Percentiles rank a stretch among this genome's conserved stretches.
These are phyloP conservation scores for Cetonia aurata DNA, from an alignment of 2,888 invertebrate species.

Conservation along the genomic window DNA sequence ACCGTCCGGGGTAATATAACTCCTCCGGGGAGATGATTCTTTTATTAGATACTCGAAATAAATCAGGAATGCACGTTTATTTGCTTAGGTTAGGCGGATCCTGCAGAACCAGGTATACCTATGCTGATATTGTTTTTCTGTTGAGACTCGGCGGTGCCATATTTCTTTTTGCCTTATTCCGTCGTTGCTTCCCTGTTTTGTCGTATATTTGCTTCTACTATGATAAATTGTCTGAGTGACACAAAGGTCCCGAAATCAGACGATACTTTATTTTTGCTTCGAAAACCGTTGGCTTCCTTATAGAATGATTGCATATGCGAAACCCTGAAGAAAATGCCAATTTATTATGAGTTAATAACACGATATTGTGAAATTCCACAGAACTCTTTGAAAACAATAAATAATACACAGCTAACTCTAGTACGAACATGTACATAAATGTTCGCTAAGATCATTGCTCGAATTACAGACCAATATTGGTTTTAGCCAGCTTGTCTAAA, in stretches of 20 bases:
- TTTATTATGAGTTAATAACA: too few relatives aligned
- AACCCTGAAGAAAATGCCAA: too few relatives aligned
- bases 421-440: too few relatives aligned
- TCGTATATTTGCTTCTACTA: conserved; percentile 7
- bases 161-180: conserved; percentile 5
- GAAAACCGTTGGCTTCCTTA: neutral
- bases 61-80: conserved; percentile 52
- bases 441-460: too few relatives aligned
- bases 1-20: conserved; percentile 49
- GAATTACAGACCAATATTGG: too few relatives aligned
- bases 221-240: conserved; percentile 18
- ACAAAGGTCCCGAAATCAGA: neutral
- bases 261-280: neutral
- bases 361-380: too few relatives aligned
- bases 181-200: conserved; percentile 1
- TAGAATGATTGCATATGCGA: too few relatives aligned
- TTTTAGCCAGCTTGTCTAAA: too few relatives aligned
- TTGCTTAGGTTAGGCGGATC: conserved; percentile 46
- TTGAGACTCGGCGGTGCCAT: conserved; percentile 12
- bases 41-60: conserved; percentile 54
- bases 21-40: conserved; percentile 47
- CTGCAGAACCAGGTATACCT: conserved; percentile 8
- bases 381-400: too few relatives aligned
- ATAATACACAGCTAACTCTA: too few relatives aligned
- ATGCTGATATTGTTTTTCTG: conserved; percentile 48